phyloP scores from a whole-genome alignment of 1,140 invertebrate genomes.

The Drosophila willistoni region DNA sequence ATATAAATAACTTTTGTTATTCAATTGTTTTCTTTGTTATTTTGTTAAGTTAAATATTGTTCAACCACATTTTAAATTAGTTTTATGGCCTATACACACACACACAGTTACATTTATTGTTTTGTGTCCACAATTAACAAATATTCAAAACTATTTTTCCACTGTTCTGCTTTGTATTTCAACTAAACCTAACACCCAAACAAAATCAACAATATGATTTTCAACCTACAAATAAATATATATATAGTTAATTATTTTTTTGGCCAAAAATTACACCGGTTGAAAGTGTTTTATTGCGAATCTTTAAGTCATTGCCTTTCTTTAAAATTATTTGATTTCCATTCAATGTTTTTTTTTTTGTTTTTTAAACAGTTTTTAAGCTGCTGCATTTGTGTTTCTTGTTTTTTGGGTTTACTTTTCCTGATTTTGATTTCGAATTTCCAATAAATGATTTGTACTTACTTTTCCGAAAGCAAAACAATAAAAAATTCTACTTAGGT shows the following conservation, averaged over 20 bases:
- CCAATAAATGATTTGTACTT: constrained; percentile 5
- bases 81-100: constrained; percentile 40
- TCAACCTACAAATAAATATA: neutral
- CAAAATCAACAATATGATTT: neutral
- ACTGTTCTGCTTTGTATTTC: constrained; percentile 45
- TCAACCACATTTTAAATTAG: constrained; percentile 47
- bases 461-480: neutral
- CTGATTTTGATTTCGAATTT: constrained; percentile 25
- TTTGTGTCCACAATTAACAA: constrained; percentile 17
- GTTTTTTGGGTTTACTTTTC: constrained; percentile 36
- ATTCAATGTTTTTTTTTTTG: constrained; percentile 6
- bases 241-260: neutral
- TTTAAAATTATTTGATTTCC: constrained; percentile 2
- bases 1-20: neutral
- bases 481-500: neutral
- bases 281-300: constrained; percentile 52
- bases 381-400: constrained; percentile 29
- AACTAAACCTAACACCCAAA: constrained; percentile 11
- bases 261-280: constrained; percentile 46
- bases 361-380: constrained; percentile 11
- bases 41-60: constrained; percentile 12
- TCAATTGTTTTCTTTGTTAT: constrained; percentile 17
- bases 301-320: constrained; percentile 31
- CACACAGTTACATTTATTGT: constrained; percentile 32
- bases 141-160: constrained; percentile 17